A percentile compares a stretch with the other conserved stretches of the same genome.
Evolutionary conservation across 1,140 invertebrate species (phyloP).

Genomic region (Pygmarrhopalites habei): DNA sequence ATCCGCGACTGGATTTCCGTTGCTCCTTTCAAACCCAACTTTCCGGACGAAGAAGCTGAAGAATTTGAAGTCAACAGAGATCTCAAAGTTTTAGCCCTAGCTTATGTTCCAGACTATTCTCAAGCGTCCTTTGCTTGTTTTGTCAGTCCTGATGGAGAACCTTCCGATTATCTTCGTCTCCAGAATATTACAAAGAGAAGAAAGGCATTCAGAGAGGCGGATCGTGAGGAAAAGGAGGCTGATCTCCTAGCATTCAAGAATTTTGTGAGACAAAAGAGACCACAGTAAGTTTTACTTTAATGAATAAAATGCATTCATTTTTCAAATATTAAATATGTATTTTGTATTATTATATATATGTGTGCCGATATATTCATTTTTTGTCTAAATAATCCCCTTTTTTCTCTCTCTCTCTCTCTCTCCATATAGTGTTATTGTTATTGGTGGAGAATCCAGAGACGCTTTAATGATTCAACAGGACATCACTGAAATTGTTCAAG

Average conservation of each 20-base stretch:
- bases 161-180: slow-evolving; percentile 75
- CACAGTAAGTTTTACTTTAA: too few relatives aligned
- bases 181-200: slow-evolving; percentile 75
- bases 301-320: too few relatives aligned
- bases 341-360: too few relatives aligned
- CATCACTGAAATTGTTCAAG: slow-evolving; percentile 65
- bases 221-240: slow-evolving; percentile 66
- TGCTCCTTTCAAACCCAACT: slow-evolving; percentile 72
- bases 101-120: slow-evolving; percentile 77
- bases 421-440: slow-evolving; percentile 72
- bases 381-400: too few relatives aligned
- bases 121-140: slow-evolving; percentile 84
- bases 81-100: slow-evolving; percentile 75
- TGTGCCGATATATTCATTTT: too few relatives aligned
- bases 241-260: slow-evolving; percentile 73
- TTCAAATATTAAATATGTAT: too few relatives aligned
- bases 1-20: slow-evolving; percentile 87
- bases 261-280: slow-evolving; percentile 84
- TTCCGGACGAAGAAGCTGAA: slow-evolving; percentile 74
- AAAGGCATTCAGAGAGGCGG: slow-evolving; percentile 63
- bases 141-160: slow-evolving; percentile 77
- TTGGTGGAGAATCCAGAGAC: slow-evolving; percentile 84
- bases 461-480: slow-evolving; percentile 80
- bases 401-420: too few relatives aligned
- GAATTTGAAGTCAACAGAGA: slow-evolving; percentile 83